Conservation (phyloP, 2,113 vertebrate genomes). For the Sceloporus undulatus region DNA sequence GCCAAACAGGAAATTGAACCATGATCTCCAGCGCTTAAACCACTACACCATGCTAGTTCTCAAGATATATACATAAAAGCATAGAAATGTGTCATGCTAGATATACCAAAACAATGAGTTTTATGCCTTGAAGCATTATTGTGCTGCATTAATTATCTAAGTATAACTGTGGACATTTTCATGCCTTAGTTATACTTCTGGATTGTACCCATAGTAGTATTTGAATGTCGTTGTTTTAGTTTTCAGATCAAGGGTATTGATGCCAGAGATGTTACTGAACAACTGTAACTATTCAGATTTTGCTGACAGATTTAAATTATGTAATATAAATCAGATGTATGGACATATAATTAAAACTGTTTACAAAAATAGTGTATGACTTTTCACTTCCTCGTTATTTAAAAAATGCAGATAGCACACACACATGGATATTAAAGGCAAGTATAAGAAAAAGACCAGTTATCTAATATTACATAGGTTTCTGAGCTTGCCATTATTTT, state of each 20-base stretch:
- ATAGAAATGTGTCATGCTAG: background rate
- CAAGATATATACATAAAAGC: background rate
- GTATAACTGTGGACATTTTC: background rate
- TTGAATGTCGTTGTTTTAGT: background rate
- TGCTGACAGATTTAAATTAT: background rate
- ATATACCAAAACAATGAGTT: background rate
- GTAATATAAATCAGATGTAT: background rate
- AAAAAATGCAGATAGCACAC: background rate
- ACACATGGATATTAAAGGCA: background rate
- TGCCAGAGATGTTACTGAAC: background rate
- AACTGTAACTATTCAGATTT: background rate
- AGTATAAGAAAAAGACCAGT: conserved; percentile 29
- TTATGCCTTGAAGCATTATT: background rate
- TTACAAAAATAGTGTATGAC: background rate
- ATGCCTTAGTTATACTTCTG: background rate
- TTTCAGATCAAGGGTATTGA: background rate
- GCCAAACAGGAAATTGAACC: too few relatives aligned
- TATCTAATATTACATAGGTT: conserved; percentile 58
- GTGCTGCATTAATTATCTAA: background rate
- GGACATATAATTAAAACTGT: background rate
- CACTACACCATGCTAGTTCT: too few relatives aligned
- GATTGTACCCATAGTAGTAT: background rate
- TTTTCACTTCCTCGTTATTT: background rate
- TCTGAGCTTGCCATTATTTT: conserved; percentile 49
- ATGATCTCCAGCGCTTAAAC: too few relatives aligned